A percentile compares a stretch with the other conserved stretches of the same genome.
Conservation (phyloP, 2,113 vertebrate species). For the Nannobrachium achirus region DNA sequence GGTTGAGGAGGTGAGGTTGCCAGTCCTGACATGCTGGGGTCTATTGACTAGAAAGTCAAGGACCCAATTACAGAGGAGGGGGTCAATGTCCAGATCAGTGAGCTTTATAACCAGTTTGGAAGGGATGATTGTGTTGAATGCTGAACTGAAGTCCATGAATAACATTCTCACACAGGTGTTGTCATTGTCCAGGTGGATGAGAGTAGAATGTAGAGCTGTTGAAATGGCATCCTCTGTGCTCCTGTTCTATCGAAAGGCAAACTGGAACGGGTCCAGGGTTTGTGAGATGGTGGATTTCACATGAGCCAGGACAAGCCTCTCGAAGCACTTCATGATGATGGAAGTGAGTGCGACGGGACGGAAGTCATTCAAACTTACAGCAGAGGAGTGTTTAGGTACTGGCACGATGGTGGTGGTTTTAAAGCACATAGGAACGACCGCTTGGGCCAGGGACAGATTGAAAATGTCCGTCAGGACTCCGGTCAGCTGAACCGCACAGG, state of each 20-base stretch:
- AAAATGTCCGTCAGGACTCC: too few species aligned
- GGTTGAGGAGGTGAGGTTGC: neutral
- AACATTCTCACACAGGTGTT: slow-evolving; percentile 1
- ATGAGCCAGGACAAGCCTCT: too few species aligned
- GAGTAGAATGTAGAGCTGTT: neutral
- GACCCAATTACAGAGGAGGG: too few species aligned
- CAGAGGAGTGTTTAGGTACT: neutral
- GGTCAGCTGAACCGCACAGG: too few species aligned
- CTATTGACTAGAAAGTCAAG: too few species aligned
- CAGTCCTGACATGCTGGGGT: neutral
- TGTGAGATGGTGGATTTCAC: neutral
- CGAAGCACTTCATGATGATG: too few species aligned
- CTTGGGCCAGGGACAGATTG: too few species aligned
- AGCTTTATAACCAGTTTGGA: neutral
- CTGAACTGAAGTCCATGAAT: slow-evolving; percentile 1
- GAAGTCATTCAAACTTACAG: neutral
- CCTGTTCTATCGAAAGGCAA: neutral
- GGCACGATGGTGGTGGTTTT: too few species aligned
- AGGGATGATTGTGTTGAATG: neutral
- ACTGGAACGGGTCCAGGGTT: neutral
- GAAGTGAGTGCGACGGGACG: too few species aligned
- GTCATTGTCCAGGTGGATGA: neutral
- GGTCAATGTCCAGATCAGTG: too few species aligned
- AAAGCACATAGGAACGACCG: too few species aligned
- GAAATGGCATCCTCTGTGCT: neutral